Conservation (phyloP, 2,888 invertebrate genomes). For the Muschampia plurimacula region DNA sequence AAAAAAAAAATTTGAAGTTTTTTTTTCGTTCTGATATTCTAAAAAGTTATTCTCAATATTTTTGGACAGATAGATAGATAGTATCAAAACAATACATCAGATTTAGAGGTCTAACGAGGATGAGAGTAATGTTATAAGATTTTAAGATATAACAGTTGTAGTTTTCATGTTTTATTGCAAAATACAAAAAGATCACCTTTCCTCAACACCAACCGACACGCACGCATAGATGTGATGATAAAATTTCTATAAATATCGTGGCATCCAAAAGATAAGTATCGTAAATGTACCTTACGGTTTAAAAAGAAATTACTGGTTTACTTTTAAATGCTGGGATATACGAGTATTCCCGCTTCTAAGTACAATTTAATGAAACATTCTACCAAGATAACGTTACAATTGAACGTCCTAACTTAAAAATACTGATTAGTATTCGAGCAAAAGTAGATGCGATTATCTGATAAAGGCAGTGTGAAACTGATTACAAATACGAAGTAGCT, state of each 20-base stretch:
- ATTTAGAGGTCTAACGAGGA: no score
- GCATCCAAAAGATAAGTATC: neutral
- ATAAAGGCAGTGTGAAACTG: slow-evolving; percentile 40
- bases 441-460: slow-evolving; percentile 43
- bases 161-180: no score
- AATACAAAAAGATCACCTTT: no score
- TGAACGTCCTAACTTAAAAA: slow-evolving; percentile 33
- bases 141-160: no score
- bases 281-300: slow-evolving; percentile 3
- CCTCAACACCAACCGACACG: no score
- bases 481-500: slow-evolving; percentile 36
- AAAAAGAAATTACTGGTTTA: slow-evolving; percentile 17
- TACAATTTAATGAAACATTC: slow-evolving; percentile 33
- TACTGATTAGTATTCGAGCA: slow-evolving; percentile 42
- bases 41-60: no score
- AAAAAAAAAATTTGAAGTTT: no score
- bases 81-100: no score
- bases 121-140: no score
- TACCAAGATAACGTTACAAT: slow-evolving; percentile 27
- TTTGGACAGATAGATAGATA: no score
- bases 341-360: neutral
- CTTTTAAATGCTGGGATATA: slow-evolving; percentile 15
- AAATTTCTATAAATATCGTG: neutral
- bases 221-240: neutral
- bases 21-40: no score